Base-by-base conservation (phyloP, 2,113 vertebrate species). In the Rhabdomys dilectus region DNA sequence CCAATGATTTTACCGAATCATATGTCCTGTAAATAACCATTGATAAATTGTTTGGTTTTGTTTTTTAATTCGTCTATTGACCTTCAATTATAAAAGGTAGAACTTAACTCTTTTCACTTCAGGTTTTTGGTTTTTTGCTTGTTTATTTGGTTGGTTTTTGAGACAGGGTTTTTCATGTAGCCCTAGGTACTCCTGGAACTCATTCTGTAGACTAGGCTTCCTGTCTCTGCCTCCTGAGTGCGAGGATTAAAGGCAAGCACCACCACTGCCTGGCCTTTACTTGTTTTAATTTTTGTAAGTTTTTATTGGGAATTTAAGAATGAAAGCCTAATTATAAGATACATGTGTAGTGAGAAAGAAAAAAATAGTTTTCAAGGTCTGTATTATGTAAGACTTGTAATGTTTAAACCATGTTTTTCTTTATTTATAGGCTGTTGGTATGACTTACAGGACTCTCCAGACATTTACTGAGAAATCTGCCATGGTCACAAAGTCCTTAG, bases 401-500 rank as follows among this genome's bases (percentile, higher is more conserved):
- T 56, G 62, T 92, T 96, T 97, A 92, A 96, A 91, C 90, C 58
- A 82, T 96, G 13, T 96, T 98, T 97, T 96, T 58, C 95, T 94
- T 97, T 97, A 48, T 98, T 98, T 97, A 96, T 98, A 99, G 99
- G 99, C 99, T 96, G 97, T 99, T 94, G 99, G 99, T 93, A 94
- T 96, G 96, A 98, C 98, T 93, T 99, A 99, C 72, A 94, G 98
- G 78, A 98, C 98, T 90, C 98, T 99, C 96, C 99, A 99, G 95
- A 98, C 98, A n/a, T 96, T 99, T 91, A 81, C 99, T 76, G 99
- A 99, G 97, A 99, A 99, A 96, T 99, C 99, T 91, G 98, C 98
- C 95, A 99, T 99, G 99, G 99, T 99, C 77, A 98, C 98, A 97
- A 99, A 99, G 98, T 98, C 99, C 62, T 98, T 99, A 97, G 99